Percentiles rank a stretch among this genome's conserved stretches.
phyloP scores from a whole-genome alignment of 2,113 vertebrate species.

The Megatriorchis doriae region DNA sequence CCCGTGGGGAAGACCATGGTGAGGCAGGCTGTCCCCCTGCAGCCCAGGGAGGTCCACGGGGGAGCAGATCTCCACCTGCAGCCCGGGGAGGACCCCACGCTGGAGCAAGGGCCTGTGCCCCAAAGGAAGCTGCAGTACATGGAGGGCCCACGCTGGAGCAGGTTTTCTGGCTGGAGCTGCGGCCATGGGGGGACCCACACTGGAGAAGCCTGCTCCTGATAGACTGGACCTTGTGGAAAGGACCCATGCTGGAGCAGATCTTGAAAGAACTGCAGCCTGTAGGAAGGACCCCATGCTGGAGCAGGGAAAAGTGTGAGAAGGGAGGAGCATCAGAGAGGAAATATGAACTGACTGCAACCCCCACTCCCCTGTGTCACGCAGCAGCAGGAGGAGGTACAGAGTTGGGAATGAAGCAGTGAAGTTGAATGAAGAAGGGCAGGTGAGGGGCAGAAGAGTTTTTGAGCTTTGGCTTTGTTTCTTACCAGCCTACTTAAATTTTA shows the following conservation, averaged over 20 bases:
- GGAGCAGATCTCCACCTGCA: not conserved
- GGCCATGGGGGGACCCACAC: rapidly evolving
- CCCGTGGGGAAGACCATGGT: not conserved
- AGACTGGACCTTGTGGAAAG: not conserved
- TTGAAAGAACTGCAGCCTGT: not conserved
- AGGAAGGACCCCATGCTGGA: not conserved
- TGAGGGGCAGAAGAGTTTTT: not conserved
- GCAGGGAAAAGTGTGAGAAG: not conserved
- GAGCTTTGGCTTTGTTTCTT: not conserved
- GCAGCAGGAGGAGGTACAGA: not conserved
- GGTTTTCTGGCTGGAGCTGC: not conserved
- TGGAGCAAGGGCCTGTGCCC: rapidly evolving
- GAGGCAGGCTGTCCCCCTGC: not conserved
- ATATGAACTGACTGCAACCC: not conserved
- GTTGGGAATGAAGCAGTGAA: not conserved
- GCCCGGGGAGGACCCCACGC: too few relatives aligned
- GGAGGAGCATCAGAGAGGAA: not conserved
- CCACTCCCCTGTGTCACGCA: not conserved
- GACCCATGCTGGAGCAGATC: not conserved
- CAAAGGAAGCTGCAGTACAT: not conserved
- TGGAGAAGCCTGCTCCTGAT: not conserved
- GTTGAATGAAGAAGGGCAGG: not conserved
- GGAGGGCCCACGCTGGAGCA: not conserved
- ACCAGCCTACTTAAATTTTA: not conserved
- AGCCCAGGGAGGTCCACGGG: not conserved